Percentiles rank a stretch among this genome's conserved stretches.
These are phyloP conservation scores for Nebria salina DNA, from an alignment of 2,888 invertebrate species.

Conservation along the genomic window DNA sequence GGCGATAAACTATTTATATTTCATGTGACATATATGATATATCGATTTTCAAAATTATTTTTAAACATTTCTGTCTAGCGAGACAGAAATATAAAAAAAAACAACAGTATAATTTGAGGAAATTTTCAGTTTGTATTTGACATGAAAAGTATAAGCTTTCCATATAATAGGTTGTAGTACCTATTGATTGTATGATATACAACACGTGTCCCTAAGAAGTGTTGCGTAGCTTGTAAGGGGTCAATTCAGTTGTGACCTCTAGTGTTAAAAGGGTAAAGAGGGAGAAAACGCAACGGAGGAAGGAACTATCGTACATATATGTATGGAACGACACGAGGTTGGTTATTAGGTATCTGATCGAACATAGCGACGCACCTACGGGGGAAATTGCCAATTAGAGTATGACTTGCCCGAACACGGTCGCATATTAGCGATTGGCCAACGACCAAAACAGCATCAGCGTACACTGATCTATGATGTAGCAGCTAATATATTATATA, in stretches of 20 bases:
- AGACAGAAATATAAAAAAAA: no score
- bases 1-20: not conserved
- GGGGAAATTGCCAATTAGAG: slow-evolving; percentile 22
- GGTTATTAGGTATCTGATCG: not conserved
- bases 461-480: slow-evolving; percentile 13
- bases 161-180: no score
- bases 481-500: not conserved
- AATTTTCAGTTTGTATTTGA: no score
- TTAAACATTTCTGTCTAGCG: not conserved
- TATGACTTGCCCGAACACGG: not conserved
- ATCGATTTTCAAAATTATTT: not conserved
- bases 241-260: not conserved
- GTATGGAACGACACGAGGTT: not conserved
- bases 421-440: not conserved
- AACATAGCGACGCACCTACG: slow-evolving; percentile 9
- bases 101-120: no score
- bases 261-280: not conserved
- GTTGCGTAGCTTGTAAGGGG: not conserved
- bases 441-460: not conserved
- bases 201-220: not conserved
- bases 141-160: no score
- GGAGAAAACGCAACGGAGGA: not conserved
- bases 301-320: not conserved
- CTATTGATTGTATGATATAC: not conserved
- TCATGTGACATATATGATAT: not conserved